phyloP scores from a whole-genome alignment of 2,888 invertebrate species.

The Rotaria socialis region DNA sequence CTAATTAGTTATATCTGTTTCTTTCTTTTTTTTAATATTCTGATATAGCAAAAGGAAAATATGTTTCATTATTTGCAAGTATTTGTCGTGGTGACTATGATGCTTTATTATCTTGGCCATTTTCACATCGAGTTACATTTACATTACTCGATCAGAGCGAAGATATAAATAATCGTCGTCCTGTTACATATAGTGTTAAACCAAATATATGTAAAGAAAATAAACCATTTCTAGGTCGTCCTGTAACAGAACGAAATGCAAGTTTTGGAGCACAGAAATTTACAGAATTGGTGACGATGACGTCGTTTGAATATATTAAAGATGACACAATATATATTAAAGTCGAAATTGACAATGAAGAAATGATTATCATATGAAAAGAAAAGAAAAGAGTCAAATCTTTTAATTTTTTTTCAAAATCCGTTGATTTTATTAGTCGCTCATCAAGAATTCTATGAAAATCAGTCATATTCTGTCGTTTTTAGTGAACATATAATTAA shows the following conservation, averaged over 20 bases:
- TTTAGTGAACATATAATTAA: no score
- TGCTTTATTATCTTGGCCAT: conserved; percentile 53
- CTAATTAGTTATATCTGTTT: not conserved
- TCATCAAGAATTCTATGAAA: no score
- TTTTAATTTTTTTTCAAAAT: no score
- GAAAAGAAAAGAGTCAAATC: not conserved
- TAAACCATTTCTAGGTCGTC: conserved; percentile 56
- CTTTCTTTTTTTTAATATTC: conserved; percentile 11
- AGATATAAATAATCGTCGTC: conserved; percentile 53
- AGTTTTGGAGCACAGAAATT: conserved; percentile 58
- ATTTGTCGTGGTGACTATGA: conserved; percentile 54
- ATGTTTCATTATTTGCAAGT: conserved; percentile 52
- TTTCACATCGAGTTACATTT: conserved; percentile 51
- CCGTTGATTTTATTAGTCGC: no score
- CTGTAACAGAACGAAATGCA: conserved; percentile 57
- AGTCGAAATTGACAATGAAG: conserved; percentile 49
- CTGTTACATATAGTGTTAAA: conserved; percentile 54
- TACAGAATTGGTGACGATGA: conserved; percentile 48
- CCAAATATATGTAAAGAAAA: conserved; percentile 53
- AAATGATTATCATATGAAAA: conserved; percentile 45
- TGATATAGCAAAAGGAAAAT: conserved; percentile 51
- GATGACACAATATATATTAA: conserved; percentile 50
- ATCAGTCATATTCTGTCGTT: no score
- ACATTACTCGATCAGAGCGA: conserved; percentile 54
- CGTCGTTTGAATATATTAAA: conserved; percentile 49